Evolutionary conservation across 2,888 invertebrate genomes (phyloP), one percentile per base, ranked within the genome.

Genomic region (Oscheius onirici): DNA sequence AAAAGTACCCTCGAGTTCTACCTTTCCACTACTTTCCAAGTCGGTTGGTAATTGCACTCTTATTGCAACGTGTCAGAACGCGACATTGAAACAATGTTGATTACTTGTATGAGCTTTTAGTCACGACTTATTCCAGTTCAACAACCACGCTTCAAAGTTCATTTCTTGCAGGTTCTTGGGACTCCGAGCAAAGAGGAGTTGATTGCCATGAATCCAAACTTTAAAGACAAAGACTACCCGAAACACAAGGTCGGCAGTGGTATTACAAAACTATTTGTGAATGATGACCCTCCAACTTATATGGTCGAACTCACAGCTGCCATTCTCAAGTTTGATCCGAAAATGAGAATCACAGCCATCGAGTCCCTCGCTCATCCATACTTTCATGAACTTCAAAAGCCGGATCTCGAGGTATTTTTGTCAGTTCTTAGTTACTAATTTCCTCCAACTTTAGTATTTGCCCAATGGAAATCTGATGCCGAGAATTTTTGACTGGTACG

Each of bases 401-500:
- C 67, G 24, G 22, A 49, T 40, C 26, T 57, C 10, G 46, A 44
- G 69, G 69, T 69, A 52, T 40, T 20, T 52, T 46, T 44, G 13
- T n/a, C 11, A 3, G 26, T 49, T 17, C 13, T 24, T 3, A 20
- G n/a, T 63, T 63, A 10, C 34, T 6, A 34, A 34, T 34, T 20
- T 10, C 17, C 51, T 20, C 20, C 17, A 22, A 51, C 15, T 10
- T 58, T 34, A 69, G 69, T 52, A 43, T 52, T 52, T 69, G 43
- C 69, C 77, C 5, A 72, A 55, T 49, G 72, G 72, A 17, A 34
- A 60, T 40, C 69, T 67, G 13, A 44, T 70, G 28, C 75, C 75
- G 1, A 49, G 55, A 40, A 54, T 78, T 0, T 78, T 78, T 49
- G 74, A 78, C 46, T 78, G 78, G 78, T 72, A 74, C n/a, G 77